phyloP scores from a whole-genome alignment of 1,140 invertebrate species.

The Harpegnathos saltator region DNA sequence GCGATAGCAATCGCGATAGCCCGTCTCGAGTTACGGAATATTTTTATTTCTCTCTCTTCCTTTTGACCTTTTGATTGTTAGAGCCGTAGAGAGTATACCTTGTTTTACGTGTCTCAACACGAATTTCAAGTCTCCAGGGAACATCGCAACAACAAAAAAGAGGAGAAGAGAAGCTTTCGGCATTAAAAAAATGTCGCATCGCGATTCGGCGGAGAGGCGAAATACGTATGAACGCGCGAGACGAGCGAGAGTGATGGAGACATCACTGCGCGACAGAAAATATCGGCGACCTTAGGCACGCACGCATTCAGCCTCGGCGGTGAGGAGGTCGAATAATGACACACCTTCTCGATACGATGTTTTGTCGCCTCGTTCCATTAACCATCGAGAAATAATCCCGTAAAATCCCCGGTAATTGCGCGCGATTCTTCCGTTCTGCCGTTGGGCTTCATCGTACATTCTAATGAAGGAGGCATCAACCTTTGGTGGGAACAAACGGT shows the following conservation, averaged over 20 bases:
- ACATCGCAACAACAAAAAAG: not conserved
- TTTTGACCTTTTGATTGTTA: constrained; percentile 27
- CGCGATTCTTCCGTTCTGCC: constrained; percentile 49
- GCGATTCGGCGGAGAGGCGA: not conserved
- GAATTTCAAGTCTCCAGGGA: not conserved
- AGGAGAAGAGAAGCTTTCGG: not conserved
- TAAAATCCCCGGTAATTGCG: constrained; percentile 40
- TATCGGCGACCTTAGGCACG: not conserved
- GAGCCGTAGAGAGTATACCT: not conserved
- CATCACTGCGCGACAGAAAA: not conserved
- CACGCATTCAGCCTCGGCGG: not conserved
- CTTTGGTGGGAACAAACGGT: constrained; percentile 56
- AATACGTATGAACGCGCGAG: not conserved
- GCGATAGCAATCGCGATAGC: not conserved
- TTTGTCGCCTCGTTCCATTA: constrained; percentile 41
- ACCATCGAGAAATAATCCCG: constrained; percentile 38
- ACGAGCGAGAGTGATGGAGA: not conserved
- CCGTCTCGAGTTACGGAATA: constrained; percentile 5
- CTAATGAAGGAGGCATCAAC: constrained; percentile 62
- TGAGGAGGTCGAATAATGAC: not conserved
- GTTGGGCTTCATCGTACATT: constrained; percentile 56
- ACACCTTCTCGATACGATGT: constrained; percentile 30
- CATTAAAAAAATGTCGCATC: not conserved
- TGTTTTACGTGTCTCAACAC: not conserved
- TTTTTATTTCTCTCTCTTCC: not conserved